phyloP scores from a whole-genome alignment of 53 echinoderm and acorn worm species.

The Patiria pectinifera region DNA sequence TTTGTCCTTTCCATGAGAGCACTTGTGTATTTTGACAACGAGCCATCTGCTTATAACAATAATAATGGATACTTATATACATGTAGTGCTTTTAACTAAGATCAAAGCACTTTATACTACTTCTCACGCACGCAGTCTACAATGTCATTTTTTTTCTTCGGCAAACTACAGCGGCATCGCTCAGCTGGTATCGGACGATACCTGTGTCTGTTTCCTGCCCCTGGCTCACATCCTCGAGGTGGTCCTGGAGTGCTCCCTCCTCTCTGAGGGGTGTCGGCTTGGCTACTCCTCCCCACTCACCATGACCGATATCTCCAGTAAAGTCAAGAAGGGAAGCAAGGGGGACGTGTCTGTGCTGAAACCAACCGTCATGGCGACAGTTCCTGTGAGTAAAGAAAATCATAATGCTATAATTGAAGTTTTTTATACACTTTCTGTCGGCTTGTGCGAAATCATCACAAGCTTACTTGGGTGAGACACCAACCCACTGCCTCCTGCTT shows the following conservation, averaged over 20 bases:
- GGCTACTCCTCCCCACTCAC: constrained; percentile 92
- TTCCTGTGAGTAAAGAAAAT: constrained; percentile 73
- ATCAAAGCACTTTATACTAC: no score
- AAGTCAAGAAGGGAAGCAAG: constrained; percentile 78
- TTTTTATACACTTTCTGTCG: no score
- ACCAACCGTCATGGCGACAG: constrained; percentile 80
- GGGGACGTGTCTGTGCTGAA: constrained; percentile 85
- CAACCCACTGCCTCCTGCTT: no score
- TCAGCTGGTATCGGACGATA: constrained; percentile 57
- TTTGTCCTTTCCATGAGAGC: no score
- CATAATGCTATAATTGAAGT: background rate
- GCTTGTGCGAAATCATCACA: no score
- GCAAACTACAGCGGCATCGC: background rate
- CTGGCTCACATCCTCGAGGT: constrained; percentile 89
- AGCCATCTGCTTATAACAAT: no score
- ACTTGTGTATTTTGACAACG: no score
- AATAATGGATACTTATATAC: no score
- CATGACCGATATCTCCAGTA: constrained; percentile 89
- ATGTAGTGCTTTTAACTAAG: no score
- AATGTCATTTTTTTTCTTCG: background rate
- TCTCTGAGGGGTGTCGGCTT: constrained; percentile 72
- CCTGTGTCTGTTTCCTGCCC: constrained; percentile 80
- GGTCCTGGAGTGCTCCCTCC: constrained; percentile 73
- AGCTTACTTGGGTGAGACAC: no score
- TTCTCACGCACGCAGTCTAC: no score